Evolutionary conservation across 2,797 vertebrate genomes (phyloP).

Genomic region (Sebastes elongatus): DNA sequence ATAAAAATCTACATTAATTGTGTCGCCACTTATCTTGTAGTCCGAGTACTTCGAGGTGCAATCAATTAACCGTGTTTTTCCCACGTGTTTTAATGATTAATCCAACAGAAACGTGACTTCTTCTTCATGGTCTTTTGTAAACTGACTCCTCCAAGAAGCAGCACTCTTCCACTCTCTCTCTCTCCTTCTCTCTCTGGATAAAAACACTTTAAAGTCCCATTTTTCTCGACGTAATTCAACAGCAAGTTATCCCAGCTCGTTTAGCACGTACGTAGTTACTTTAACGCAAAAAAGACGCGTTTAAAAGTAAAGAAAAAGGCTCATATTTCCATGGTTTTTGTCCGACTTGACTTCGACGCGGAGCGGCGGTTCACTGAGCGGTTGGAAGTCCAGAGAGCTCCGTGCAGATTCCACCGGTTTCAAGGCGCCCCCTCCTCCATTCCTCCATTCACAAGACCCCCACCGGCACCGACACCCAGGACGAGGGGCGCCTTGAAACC

Average conservation of each 20-base stretch:
- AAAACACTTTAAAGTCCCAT: slow-evolving; percentile 34
- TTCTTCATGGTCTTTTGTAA: slow-evolving; percentile 80
- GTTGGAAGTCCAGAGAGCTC: slow-evolving; percentile 74
- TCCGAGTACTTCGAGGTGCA: background rate
- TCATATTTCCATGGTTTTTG: slow-evolving; percentile 41
- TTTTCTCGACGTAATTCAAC: background rate
- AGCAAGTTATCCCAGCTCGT: background rate
- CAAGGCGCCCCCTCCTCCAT: slow-evolving; percentile 69
- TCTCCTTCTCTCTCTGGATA: background rate
- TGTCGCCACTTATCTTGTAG: background rate
- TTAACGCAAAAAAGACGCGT: background rate
- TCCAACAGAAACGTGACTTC: slow-evolving; percentile 72
- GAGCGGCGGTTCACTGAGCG: slow-evolving; percentile 50
- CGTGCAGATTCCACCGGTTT: slow-evolving; percentile 81
- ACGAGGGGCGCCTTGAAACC: slow-evolving; percentile 75
- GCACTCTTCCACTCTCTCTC: slow-evolving; percentile 60
- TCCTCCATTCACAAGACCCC: slow-evolving; percentile 86
- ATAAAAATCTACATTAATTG: background rate
- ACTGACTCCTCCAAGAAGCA: slow-evolving; percentile 69
- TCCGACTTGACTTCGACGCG: slow-evolving; percentile 28
- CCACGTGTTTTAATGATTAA: slow-evolving; percentile 41
- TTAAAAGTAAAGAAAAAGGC: background rate
- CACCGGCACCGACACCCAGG: background rate
- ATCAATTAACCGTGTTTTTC: background rate
- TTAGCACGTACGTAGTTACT: background rate